phyloP scores from a whole-genome alignment of 2,888 invertebrate species.

The Drosophila trichaetosa region DNA sequence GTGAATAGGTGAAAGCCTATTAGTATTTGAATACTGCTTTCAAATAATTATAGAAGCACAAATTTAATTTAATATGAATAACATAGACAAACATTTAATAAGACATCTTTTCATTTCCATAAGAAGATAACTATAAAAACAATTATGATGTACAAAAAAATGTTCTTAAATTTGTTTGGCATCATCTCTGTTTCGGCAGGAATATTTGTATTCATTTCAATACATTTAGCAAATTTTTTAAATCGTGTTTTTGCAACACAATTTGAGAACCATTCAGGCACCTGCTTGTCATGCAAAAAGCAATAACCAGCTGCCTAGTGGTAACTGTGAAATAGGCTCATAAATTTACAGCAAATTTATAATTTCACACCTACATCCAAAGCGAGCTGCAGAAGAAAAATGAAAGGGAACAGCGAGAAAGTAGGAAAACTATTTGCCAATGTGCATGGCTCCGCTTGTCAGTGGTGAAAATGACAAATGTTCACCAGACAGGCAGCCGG shows the following conservation, averaged over 20 bases:
- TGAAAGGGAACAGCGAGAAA: slow-evolving; percentile 11
- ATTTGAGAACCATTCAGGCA: background rate
- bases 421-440: slow-evolving; percentile 71
- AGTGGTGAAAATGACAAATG: slow-evolving; percentile 73
- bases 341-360: slow-evolving; percentile 74
- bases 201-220: background rate
- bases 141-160: no score
- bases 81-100: background rate
- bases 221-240: background rate
- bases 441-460: slow-evolving; percentile 72
- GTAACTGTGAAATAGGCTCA: slow-evolving; percentile 61
- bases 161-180: background rate
- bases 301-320: slow-evolving; percentile 50
- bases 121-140: background rate
- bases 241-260: background rate
- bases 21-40: background rate
- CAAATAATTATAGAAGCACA: background rate
- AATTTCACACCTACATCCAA: slow-evolving; percentile 74
- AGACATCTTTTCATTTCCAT: accelerated
- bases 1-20: no score
- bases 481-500: slow-evolving; percentile 71
- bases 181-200: background rate
- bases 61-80: background rate
- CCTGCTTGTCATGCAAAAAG: slow-evolving; percentile 47
- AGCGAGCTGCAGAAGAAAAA: slow-evolving; percentile 51